Evolutionary conservation across 2,888 invertebrate genomes (phyloP).

Genomic region (Microplitis deprimator): DNA sequence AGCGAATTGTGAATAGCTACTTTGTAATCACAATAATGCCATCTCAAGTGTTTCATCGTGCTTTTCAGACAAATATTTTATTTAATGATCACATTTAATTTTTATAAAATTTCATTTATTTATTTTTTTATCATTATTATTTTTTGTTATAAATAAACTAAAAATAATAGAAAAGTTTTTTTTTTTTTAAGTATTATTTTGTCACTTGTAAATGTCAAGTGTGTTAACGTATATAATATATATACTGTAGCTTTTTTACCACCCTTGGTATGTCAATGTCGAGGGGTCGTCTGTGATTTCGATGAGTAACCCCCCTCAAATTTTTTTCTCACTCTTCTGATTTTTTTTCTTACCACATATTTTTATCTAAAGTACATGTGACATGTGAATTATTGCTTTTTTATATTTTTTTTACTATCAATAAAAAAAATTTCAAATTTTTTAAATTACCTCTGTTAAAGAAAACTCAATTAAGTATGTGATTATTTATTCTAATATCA

Average conservation of each 20-base stretch:
- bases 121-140: neutral
- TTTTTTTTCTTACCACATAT: neutral
- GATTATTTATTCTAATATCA: too few species aligned
- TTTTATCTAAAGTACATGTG: constrained; percentile 6
- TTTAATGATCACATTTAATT: neutral
- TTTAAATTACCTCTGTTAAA: neutral
- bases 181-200: neutral
- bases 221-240: neutral
- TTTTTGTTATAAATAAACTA: neutral
- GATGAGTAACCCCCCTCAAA: constrained; percentile 1
- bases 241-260: constrained; percentile 1
- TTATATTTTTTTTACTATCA: neutral
- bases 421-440: neutral
- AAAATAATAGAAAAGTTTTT: neutral
- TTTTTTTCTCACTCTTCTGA: constrained; percentile 14
- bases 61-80: neutral
- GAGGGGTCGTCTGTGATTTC: constrained; percentile 34
- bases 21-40: constrained; percentile 65
- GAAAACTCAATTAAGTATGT: too few species aligned
- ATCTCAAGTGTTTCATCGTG: constrained; percentile 58
- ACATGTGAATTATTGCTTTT: constrained; percentile 12
- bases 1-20: constrained; percentile 56
- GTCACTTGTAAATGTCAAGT: neutral
- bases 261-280: neutral
- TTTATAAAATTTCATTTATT: neutral